Evolutionary conservation across 2,797 vertebrate species (phyloP).

Genomic region (Danio albolineatus): DNA sequence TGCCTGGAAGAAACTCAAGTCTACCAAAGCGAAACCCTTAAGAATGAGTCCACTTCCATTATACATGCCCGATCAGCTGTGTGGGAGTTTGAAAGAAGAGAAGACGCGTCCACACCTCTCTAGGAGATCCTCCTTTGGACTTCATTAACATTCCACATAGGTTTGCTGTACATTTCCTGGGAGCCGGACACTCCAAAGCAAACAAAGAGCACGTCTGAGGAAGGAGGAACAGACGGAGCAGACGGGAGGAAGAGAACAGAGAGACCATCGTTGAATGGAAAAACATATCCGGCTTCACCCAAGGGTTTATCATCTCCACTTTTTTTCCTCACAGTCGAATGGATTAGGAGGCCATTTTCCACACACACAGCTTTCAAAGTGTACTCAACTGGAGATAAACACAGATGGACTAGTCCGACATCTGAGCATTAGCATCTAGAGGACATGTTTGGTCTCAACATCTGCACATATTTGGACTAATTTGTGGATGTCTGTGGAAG

Average conservation of each 20-base stretch:
- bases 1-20: conserved; percentile 9
- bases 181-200: conserved; percentile 68
- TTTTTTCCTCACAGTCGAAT: conserved; percentile 56
- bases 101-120: conserved; percentile 44
- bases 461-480: too few species aligned
- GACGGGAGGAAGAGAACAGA: conserved; percentile 62
- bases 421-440: too few species aligned
- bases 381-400: too few species aligned
- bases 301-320: conserved; percentile 65
- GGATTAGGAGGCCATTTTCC: conserved; percentile 56
- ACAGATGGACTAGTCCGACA: too few species aligned
- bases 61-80: conserved; percentile 34
- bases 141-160: conserved; percentile 80
- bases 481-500: too few species aligned
- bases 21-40: not conserved
- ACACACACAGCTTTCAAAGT: conserved; percentile 44
- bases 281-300: conserved; percentile 74
- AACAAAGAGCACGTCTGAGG: conserved; percentile 72
- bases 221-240: conserved; percentile 48
- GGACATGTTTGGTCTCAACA: too few species aligned
- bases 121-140: conserved; percentile 67
- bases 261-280: conserved; percentile 66
- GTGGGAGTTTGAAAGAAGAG: conserved; percentile 14
- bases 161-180: conserved; percentile 81
- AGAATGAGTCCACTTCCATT: conserved; percentile 15